Base-by-base conservation (phyloP, 2,113 vertebrate genomes). In the Gnathochromis pfefferi region DNA sequence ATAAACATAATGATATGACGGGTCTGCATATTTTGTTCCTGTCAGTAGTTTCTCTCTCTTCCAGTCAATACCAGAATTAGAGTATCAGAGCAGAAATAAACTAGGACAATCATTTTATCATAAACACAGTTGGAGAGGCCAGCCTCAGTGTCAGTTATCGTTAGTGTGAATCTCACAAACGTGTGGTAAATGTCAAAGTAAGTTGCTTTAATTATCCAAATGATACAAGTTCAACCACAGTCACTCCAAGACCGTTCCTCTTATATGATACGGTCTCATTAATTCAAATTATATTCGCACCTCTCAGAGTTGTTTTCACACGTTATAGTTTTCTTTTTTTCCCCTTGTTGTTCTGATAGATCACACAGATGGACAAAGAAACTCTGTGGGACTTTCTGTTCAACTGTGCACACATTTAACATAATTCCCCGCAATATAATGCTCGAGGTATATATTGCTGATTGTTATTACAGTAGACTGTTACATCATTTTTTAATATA, bases 221-320 rank as follows among this genome's bases (percentile, higher is more conserved):
- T 92, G 85, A 92, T 91, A 79, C 75, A 63, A 87, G 89, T 91
- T 92, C 79, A 91, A 70, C 86, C 42, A 10, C 83, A 85, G 85
- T 92, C 90, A 86, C 87, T 90, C 88, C 87, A 5, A 90, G 85
- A 91, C 81, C 9, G 83, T 88, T 91, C 83, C 55, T 80, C 88
- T 91, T 85, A 63, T 83, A 86, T 90, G 88, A 93, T 88, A 85
- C 80, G 82, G 92, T 94, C 93, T 96, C 94, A 96, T 96, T 96
- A 95, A 94, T 94, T 96, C 95, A 85, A 70, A 96, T 96, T 94
- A 93, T 63, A 92, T 96, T 96, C 91, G 94, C 94, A 96, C 92
- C 93, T 95, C 89, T 93, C 92, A 89, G 45, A 82, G 83, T 88
- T 93, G 83, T 92, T 94, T 94, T 96, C 90, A 91, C 94, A 91